Evolutionary conservation across 2,797 vertebrate species (phyloP).

Genomic region (Streptopelia turtur): DNA sequence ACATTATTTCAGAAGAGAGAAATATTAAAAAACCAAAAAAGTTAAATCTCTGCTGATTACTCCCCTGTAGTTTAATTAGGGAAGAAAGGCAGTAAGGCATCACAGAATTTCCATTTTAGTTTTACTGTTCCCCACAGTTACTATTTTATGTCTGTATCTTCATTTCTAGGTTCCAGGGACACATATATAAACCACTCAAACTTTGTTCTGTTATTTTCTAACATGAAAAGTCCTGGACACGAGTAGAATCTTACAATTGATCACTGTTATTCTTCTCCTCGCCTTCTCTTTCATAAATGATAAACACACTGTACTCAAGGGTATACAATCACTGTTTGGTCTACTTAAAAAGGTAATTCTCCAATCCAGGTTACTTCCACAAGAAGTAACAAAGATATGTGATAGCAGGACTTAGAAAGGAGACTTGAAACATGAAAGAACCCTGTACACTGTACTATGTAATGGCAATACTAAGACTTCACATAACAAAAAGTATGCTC

Average conservation of each 20-base stretch:
- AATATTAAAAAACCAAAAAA: not conserved
- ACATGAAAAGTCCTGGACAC: not conserved
- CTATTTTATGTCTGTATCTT: not conserved
- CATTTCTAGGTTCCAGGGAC: slow-evolving; percentile 27
- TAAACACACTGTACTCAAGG: not conserved
- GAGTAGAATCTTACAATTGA: not conserved
- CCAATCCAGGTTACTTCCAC: not conserved
- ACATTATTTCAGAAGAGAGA: not conserved
- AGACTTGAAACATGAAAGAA: not conserved
- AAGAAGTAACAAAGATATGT: not conserved
- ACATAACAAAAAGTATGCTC: not conserved
- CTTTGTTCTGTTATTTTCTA: slow-evolving; percentile 5
- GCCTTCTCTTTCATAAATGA: not conserved
- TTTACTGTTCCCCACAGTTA: slow-evolving; percentile 55
- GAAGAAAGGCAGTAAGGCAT: slow-evolving; percentile 43
- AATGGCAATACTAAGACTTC: not conserved
- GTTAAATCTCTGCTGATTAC: slow-evolving; percentile 30
- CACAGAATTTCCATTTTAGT: slow-evolving; percentile 35
- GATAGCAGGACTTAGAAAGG: not conserved
- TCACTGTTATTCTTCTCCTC: not conserved
- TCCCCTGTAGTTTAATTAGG: slow-evolving; percentile 45
- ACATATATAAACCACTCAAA: not conserved
- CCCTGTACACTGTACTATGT: not conserved
- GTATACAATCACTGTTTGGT: not conserved
- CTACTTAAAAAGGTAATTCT: not conserved